Percentiles rank a stretch among this genome's conserved stretches.
Evolutionary conservation across 2,888 invertebrate species (phyloP).

Genomic region (Xestobium rufovillosum): DNA sequence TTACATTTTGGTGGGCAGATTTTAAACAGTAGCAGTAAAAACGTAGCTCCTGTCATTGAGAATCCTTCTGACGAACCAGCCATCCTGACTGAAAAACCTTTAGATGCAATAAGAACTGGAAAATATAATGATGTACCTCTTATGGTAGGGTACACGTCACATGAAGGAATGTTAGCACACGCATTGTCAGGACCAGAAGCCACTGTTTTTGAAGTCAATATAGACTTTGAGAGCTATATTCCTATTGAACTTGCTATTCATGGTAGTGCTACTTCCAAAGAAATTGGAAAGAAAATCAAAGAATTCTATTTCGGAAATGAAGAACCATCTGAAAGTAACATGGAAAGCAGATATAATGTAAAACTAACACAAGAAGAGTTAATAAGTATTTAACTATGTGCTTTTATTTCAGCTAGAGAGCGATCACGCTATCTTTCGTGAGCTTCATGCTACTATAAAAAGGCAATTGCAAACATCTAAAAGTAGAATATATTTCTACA

Average conservation of each 20-base stretch:
- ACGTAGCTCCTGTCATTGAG: slow-evolving; percentile 33
- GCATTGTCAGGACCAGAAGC: slow-evolving; percentile 24
- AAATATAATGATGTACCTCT: slow-evolving; percentile 37
- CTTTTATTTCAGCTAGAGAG: slow-evolving; percentile 33
- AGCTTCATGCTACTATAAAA: slow-evolving; percentile 26
- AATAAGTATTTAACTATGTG: too few relatives aligned
- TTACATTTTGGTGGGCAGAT: too few relatives aligned
- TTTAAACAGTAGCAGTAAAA: too few relatives aligned
- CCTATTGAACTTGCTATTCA: slow-evolving; percentile 27
- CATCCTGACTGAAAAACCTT: slow-evolving; percentile 34
- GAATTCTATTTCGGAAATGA: slow-evolving; percentile 43
- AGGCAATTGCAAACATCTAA: slow-evolving; percentile 17
- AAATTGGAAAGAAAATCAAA: slow-evolving; percentile 40
- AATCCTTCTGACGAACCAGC: slow-evolving; percentile 25
- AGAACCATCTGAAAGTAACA: slow-evolving; percentile 36
- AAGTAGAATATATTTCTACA: slow-evolving; percentile 31
- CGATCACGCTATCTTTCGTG: slow-evolving; percentile 33
- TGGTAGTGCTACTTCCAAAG: slow-evolving; percentile 26
- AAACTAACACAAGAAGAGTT: too few relatives aligned
- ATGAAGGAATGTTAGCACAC: slow-evolving; percentile 38
- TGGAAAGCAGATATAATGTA: slow-evolving; percentile 37
- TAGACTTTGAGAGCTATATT: slow-evolving; percentile 28
- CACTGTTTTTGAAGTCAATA: slow-evolving; percentile 18
- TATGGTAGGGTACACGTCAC: slow-evolving; percentile 36
- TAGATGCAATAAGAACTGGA: slow-evolving; percentile 32